These are phyloP conservation scores for Galerucella nymphaeae DNA, from an alignment of 2,888 invertebrate species.

Conservation along the genomic window DNA sequence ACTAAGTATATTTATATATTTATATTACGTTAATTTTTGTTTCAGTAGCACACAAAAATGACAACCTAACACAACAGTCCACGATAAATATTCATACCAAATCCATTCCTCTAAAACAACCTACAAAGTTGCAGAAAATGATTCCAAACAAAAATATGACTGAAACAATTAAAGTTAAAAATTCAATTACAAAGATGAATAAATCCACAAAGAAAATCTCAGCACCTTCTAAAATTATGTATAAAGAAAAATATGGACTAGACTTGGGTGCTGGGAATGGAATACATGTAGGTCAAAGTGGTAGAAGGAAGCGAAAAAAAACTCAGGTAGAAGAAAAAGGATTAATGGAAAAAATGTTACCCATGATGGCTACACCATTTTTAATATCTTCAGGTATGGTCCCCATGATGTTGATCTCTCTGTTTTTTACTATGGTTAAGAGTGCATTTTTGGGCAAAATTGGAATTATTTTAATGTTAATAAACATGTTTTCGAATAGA, in stretches of 20 bases:
- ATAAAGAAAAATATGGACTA: background rate
- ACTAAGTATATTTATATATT: no score
- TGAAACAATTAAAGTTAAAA: background rate
- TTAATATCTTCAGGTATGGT: conserved; percentile 76
- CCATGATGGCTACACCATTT: conserved; percentile 78
- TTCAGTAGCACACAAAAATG: background rate
- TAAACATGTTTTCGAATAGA: conserved; percentile 70
- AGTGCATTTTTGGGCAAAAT: conserved; percentile 79
- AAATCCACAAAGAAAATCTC: background rate
- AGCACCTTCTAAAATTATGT: background rate
- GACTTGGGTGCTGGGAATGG: conserved; percentile 11
- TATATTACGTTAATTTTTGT: background rate
- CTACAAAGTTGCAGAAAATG: background rate
- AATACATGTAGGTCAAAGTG: conserved; percentile 10
- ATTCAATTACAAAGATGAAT: background rate
- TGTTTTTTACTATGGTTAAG: conserved; percentile 76
- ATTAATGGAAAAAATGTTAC: conserved; percentile 71
- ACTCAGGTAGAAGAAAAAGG: conserved; percentile 68
- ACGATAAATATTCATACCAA: background rate
- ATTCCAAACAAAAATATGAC: background rate
- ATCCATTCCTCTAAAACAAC: background rate
- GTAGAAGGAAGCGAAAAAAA: conserved; percentile 15
- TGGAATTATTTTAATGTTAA: conserved; percentile 73
- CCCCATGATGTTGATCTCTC: conserved; percentile 75
- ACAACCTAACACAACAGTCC: background rate